phyloP scores from a whole-genome alignment of 2,888 invertebrate genomes.

The Drosophila emarginata region DNA sequence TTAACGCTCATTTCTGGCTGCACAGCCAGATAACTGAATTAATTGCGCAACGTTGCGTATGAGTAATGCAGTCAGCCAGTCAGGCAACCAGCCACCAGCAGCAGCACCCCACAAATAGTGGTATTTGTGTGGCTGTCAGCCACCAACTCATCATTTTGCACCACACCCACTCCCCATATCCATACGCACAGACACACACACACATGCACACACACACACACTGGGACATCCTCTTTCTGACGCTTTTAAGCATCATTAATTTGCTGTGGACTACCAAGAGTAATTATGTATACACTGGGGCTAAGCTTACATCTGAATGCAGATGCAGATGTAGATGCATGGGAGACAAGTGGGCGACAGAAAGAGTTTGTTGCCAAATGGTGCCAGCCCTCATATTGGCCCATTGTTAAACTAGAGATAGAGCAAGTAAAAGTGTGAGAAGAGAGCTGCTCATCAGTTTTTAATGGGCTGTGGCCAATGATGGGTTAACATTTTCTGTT shows the following conservation, averaged over 20 bases:
- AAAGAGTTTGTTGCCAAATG: slow-evolving; percentile 31
- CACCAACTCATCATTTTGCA: slow-evolving; percentile 8
- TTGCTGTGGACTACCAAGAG: slow-evolving; percentile 55
- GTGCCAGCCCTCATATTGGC: slow-evolving; percentile 1
- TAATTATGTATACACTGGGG: slow-evolving; percentile 55
- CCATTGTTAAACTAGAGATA: slow-evolving; percentile 27
- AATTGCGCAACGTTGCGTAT: slow-evolving; percentile 63
- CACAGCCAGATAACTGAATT: slow-evolving; percentile 47
- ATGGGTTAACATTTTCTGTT: slow-evolving; percentile 49
- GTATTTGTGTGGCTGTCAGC: slow-evolving; percentile 6
- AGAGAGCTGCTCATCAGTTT: slow-evolving; percentile 41
- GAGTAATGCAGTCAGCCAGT: slow-evolving; percentile 55
- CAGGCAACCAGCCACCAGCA: slow-evolving; percentile 3
- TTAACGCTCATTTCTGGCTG: slow-evolving; percentile 25
- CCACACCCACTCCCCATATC: not conserved
- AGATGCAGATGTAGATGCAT: slow-evolving; percentile 26
- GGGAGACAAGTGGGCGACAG: slow-evolving; percentile 12
- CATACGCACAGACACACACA: slow-evolving; percentile 12
- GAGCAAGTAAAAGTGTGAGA: not conserved
- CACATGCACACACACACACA: slow-evolving; percentile 28
- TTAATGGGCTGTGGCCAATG: slow-evolving; percentile 61
- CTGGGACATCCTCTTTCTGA: slow-evolving; percentile 7
- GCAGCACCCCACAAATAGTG: not conserved
- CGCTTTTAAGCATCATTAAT: slow-evolving; percentile 69
- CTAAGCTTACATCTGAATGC: slow-evolving; percentile 26